Evolutionary conservation across 2,797 vertebrate genomes (phyloP), one percentile per base, ranked within the genome.

Genomic region (Sebastolobus altivelis): DNA sequence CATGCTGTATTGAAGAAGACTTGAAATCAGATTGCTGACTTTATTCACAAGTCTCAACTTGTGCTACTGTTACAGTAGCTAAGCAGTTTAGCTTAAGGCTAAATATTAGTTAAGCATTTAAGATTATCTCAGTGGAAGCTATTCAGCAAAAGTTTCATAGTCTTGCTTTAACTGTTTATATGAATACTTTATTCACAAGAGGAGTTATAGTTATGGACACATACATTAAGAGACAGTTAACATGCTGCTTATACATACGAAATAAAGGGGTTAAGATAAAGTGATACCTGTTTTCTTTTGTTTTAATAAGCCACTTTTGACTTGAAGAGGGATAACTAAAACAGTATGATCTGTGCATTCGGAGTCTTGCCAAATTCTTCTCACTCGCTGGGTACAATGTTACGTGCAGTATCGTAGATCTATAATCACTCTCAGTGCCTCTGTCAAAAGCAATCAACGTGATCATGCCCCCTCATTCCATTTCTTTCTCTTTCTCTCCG

Each of bases 391-490:
- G 54, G 59, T 80, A 59, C 84, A 84, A 75, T 46, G 79, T 77
- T 74, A 74, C 67, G 65, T 54, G 38, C 59, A 82, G 68, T 9
- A 58, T 46, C 5, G 59, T 75, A 54, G n/a, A 78, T 83, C 80
- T 78, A 65, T 87, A 89, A 88, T 88, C 81, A 87, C 63, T 90
- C 77, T 84, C 84, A 79, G 65, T 81, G 71, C 82, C 55, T 84
- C 88, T 78, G 79, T 88, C 88, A 83, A 16, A 76, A 79, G 40
- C 35, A 79, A 72, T 87, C 81, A 77, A 29, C 63, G 35, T 80
- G 22, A 35, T 35, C 62, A 60, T 22, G 13, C 22, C 58, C 22
- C 25, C 54, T 29, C 22, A 2, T 60, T 63, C 49, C n/a, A 1
- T 63, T 63, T 79, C 76, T 65, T 40, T 62, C 46, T n/a, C 20